Conservation (phyloP, 1,140 invertebrate species). For the Macrosteles quadrilineatus region DNA sequence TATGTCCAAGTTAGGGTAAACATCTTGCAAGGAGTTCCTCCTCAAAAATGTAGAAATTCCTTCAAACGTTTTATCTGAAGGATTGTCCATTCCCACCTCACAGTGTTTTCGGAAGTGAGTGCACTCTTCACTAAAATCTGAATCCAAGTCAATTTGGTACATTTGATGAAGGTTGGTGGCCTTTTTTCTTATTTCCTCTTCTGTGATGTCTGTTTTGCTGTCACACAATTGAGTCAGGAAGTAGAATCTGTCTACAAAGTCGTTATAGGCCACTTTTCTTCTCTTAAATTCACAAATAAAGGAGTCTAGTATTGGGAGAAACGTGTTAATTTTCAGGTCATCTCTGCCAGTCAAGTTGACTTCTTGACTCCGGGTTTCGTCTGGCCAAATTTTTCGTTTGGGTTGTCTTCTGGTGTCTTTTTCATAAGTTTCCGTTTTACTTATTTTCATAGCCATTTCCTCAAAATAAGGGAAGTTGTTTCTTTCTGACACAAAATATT, state of each 20-base stretch:
- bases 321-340: conserved; percentile 37
- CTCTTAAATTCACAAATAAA: conserved; percentile 36
- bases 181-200: background rate
- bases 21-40: conserved; percentile 26
- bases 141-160: conserved; percentile 25
- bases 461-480: conserved; percentile 36
- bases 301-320: conserved; percentile 36
- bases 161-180: conserved; percentile 11
- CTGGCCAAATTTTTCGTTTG: conserved; percentile 32
- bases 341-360: conserved; percentile 35
- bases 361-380: conserved; percentile 32
- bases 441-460: conserved; percentile 31
- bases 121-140: conserved; percentile 26
- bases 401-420: conserved; percentile 32
- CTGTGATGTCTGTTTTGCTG: conserved; percentile 30
- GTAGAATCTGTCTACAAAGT: conserved; percentile 38
- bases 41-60: conserved; percentile 29
- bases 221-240: conserved; percentile 38
- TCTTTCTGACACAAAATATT: conserved; percentile 6
- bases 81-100: background rate
- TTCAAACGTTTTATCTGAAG: background rate
- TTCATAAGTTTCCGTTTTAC: conserved; percentile 33
- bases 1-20: conserved; percentile 39
- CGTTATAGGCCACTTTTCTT: conserved; percentile 32
- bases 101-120: conserved; percentile 32